Evolutionary conservation across 2,113 vertebrate species (phyloP).

Genomic region (Microtus richardsoni): DNA sequence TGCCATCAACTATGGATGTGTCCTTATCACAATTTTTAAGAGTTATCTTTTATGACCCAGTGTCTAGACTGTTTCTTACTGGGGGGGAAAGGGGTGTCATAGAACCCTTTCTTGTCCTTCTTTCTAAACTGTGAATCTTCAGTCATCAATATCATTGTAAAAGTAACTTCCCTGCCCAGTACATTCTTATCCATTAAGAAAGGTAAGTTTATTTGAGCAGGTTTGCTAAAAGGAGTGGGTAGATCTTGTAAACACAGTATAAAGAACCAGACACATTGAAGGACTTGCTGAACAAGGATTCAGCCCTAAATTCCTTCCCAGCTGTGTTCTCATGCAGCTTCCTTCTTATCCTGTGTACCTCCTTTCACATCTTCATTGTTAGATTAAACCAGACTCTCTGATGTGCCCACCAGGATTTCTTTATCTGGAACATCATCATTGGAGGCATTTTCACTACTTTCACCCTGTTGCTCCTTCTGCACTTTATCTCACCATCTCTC

Average conservation of each 20-base stretch:
- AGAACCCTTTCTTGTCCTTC: not conserved
- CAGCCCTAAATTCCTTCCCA: not conserved
- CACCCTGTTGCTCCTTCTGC: not conserved
- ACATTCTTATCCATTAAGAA: not conserved
- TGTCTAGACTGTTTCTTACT: not conserved
- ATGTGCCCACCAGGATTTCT: not conserved
- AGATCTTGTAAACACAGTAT: not conserved
- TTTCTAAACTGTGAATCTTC: not conserved
- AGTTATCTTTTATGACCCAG: not conserved
- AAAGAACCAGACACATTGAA: not conserved
- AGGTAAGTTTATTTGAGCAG: not conserved
- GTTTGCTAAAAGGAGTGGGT: fast-evolving
- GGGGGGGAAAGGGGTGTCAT: fast-evolving
- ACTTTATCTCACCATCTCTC: not conserved
- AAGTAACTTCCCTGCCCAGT: not conserved
- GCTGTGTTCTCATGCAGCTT: not conserved
- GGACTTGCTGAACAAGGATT: not conserved
- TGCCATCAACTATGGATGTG: too few relatives aligned
- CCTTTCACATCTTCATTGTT: not conserved
- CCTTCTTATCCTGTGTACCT: not conserved
- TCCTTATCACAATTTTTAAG: too few relatives aligned
- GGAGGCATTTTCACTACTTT: not conserved
- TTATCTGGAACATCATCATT: fast-evolving
- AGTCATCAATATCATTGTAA: not conserved
- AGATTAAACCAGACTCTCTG: not conserved